Evolutionary conservation across 2,888 invertebrate species (phyloP).

Genomic region (Nymphalis c-album): DNA sequence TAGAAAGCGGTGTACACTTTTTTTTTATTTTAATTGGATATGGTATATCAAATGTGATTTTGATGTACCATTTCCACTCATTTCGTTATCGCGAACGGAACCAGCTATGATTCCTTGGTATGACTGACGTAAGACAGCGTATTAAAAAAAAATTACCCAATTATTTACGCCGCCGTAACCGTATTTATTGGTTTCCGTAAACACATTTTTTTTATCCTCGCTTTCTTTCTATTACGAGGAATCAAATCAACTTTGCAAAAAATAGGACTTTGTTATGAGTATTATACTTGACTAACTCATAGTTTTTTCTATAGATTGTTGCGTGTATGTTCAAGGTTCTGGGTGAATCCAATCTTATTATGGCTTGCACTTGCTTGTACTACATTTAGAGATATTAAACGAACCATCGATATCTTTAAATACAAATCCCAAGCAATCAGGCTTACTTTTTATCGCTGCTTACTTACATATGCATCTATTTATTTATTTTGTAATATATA

Average conservation of each 20-base stretch:
- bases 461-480: no score
- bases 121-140: constrained; percentile 39
- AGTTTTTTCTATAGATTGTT: neutral
- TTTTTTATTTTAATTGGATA: constrained; percentile 46
- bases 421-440: no score
- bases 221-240: constrained; percentile 15
- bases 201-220: constrained; percentile 26
- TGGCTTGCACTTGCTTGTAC: neutral
- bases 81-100: constrained; percentile 36
- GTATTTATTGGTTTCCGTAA: constrained; percentile 34
- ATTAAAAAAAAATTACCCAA: constrained; percentile 33
- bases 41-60: constrained; percentile 40
- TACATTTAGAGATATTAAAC: neutral
- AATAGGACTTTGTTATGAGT: constrained; percentile 6
- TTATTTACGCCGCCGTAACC: constrained; percentile 36
- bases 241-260: constrained; percentile 9
- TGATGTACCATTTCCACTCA: constrained; percentile 30
- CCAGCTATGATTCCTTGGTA: constrained; percentile 28
- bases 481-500: no score
- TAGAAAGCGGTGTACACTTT: constrained; percentile 68
- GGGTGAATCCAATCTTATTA: neutral
- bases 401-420: neutral
- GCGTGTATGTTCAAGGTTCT: neutral
- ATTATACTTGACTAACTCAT: constrained; percentile 3
- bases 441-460: no score